phyloP scores from a whole-genome alignment of 2,888 invertebrate genomes.

The Cataglyphis cursor region DNA sequence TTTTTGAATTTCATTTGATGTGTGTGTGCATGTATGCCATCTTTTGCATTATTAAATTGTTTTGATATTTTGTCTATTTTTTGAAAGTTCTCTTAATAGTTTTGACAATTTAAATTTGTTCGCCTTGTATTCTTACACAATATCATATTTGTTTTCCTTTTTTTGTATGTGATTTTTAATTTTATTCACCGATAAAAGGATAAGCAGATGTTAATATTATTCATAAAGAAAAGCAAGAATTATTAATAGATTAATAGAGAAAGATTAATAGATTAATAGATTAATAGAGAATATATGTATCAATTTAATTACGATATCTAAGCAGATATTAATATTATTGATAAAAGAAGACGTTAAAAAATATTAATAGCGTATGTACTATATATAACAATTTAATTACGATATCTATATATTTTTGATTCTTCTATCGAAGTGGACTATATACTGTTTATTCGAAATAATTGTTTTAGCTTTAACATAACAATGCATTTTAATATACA shows the following conservation, averaged over 20 bases:
- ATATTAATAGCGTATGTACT: too few relatives aligned
- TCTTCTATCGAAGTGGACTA: not conserved
- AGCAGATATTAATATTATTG: too few relatives aligned
- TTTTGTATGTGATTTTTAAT: not conserved
- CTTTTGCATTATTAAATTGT: not conserved
- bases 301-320: too few relatives aligned
- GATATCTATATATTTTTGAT: not conserved
- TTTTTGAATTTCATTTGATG: not conserved
- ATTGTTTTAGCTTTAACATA: slow-evolving; percentile 1
- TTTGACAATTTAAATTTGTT: not conserved
- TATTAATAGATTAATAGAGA: too few relatives aligned
- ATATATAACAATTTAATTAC: not conserved
- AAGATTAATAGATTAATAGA: too few relatives aligned
- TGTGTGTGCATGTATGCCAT: not conserved
- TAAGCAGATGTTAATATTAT: not conserved
- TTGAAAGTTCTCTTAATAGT: not conserved
- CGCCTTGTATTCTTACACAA: not conserved
- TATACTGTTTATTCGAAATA: not conserved
- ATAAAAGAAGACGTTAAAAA: too few relatives aligned
- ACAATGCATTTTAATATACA: not conserved
- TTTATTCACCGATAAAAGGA: not conserved
- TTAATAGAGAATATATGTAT: too few relatives aligned
- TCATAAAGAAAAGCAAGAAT: not conserved
- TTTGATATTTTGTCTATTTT: not conserved
- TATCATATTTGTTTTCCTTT: not conserved